phyloP scores from a whole-genome alignment of 2,888 invertebrate genomes.

The Lithosia quadra region DNA sequence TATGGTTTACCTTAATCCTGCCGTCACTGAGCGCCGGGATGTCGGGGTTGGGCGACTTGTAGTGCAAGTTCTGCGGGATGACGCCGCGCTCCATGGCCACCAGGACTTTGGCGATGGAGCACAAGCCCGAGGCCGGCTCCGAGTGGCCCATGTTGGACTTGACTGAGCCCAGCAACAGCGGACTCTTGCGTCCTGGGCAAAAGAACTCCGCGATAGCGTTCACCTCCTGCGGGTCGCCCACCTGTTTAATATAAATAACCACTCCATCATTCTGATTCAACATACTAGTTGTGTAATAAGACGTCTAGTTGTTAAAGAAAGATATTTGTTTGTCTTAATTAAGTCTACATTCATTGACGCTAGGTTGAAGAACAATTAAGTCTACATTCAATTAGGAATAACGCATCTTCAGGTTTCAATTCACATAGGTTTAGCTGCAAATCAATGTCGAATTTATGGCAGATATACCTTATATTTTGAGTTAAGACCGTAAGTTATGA shows the following conservation, averaged over 20 bases:
- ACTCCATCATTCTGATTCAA: no score
- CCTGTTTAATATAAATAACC: conserved; percentile 74
- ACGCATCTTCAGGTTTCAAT: no score
- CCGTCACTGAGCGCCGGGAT: conserved; percentile 97
- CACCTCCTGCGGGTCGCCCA: conserved; percentile 99
- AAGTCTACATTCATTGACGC: no score
- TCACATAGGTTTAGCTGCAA: no score
- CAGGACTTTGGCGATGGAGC: conserved; percentile 95
- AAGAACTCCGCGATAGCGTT: conserved; percentile 97
- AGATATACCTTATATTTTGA: no score
- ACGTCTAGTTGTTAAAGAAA: no score
- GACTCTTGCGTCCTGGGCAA: conserved; percentile 92
- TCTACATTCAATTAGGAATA: no score
- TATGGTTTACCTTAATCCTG: conserved; percentile 90
- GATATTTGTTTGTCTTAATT: no score
- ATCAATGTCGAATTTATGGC: no score
- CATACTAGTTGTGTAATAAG: no score
- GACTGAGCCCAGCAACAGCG: conserved; percentile 97
- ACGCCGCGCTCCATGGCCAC: conserved; percentile 96
- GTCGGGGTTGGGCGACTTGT: conserved; percentile 93
- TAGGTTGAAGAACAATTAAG: no score
- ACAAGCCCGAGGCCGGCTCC: conserved; percentile 97
- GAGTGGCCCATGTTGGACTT: conserved; percentile 99
- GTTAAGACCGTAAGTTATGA: no score
- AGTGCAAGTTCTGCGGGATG: conserved; percentile 97